Conservation (phyloP, 2,888 invertebrate genomes). For the Tethea ocularis region DNA sequence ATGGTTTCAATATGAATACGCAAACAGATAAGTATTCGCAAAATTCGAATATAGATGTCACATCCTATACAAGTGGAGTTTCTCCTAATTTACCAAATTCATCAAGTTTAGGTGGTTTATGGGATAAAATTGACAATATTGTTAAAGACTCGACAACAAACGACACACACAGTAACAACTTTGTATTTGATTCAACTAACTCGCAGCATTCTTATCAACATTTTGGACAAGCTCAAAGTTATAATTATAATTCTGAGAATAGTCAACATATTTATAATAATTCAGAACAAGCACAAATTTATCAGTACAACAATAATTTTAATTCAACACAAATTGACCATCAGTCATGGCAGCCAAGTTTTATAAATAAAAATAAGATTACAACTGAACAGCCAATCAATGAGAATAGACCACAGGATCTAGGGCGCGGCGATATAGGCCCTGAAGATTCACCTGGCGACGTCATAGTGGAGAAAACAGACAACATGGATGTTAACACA, state of each 20-base stretch:
- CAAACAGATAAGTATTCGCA: not conserved
- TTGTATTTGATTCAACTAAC: not conserved
- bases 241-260: not conserved
- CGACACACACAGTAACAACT: not conserved
- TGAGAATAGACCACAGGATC: constrained; percentile 22
- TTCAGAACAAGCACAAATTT: not conserved
- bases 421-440: constrained; percentile 48
- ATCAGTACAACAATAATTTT: not conserved
- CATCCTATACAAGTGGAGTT: not conserved
- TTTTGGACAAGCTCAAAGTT: not conserved
- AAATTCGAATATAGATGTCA: not conserved
- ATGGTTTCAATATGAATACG: not conserved
- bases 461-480: constrained; percentile 4
- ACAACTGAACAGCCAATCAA: constrained; percentile 14
- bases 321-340: not conserved
- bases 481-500: not conserved
- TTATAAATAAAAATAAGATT: not conserved
- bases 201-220: not conserved
- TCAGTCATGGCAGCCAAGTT: not conserved
- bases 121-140: constrained; percentile 40
- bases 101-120: constrained; percentile 34
- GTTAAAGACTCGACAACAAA: constrained; percentile 28
- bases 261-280: not conserved
- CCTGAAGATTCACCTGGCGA: constrained; percentile 30
- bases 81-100: constrained; percentile 11